A percentile compares a stretch with the other conserved stretches of the same genome.
These are phyloP conservation scores for Dolomedes plantarius DNA, from an alignment of 2,888 invertebrate genomes.

Conservation along the genomic window DNA sequence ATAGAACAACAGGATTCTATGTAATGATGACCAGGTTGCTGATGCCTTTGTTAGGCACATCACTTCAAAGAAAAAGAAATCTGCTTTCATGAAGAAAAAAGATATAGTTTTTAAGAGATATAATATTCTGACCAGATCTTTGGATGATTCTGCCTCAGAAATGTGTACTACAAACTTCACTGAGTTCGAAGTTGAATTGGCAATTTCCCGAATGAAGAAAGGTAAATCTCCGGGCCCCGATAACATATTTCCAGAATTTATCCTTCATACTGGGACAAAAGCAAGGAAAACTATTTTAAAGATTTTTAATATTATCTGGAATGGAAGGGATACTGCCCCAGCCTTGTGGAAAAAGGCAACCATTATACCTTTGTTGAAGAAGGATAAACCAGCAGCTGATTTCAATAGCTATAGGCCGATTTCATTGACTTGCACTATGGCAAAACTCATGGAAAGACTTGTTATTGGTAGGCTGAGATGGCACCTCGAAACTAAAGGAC, in stretches of 20 bases:
- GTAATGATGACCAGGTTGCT: constrained; percentile 4
- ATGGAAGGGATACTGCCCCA: background rate
- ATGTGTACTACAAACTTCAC: constrained; percentile 16
- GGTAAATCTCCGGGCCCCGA: constrained; percentile 15
- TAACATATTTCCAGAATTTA: constrained; percentile 15
- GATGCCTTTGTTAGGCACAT: constrained; percentile 19
- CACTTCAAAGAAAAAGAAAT: constrained; percentile 14
- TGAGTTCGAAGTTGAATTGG: background rate
- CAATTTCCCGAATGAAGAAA: constrained; percentile 10
- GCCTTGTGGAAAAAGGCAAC: constrained; percentile 16
- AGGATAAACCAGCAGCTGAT: no score
- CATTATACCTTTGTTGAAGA: no score
- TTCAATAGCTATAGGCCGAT: no score
- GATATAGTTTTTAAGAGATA: background rate
- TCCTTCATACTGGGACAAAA: constrained; percentile 24
- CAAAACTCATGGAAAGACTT: constrained; percentile 22
- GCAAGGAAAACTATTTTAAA: constrained; percentile 8
- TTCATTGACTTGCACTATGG: constrained; percentile 15
- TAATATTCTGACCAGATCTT: background rate
- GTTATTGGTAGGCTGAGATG: constrained; percentile 12
- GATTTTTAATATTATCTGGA: constrained; percentile 38
- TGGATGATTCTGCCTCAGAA: background rate
- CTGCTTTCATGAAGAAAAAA: constrained; percentile 11
- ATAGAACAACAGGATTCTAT: background rate
- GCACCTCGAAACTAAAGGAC: constrained; percentile 1